phyloP scores from a whole-genome alignment of 30 jellyfish, hydroid and myxozoan species.

The Hydractinia echinata region DNA sequence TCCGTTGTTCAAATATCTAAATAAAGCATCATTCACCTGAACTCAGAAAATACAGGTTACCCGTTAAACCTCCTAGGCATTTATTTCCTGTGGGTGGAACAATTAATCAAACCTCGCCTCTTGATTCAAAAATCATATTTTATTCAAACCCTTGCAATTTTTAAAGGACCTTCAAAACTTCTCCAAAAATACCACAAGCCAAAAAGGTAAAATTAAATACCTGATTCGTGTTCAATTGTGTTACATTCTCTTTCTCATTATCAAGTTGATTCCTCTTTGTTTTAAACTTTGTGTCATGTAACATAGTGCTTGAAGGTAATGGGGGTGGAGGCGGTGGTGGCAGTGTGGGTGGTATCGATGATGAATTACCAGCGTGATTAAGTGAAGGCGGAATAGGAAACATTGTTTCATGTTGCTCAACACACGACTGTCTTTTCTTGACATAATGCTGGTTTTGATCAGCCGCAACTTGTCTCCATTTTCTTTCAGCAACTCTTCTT shows the following conservation, averaged over 20 bases:
- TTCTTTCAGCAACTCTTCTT: constrained; percentile 48
- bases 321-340: constrained; percentile 54
- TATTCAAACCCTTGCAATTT: too few relatives aligned
- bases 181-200: too few relatives aligned
- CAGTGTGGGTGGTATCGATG: constrained; percentile 61
- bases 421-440: background rate
- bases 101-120: too few relatives aligned
- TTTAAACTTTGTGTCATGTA: too few relatives aligned
- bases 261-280: too few relatives aligned
- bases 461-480: constrained; percentile 6
- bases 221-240: too few relatives aligned
- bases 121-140: too few relatives aligned
- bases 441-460: background rate
- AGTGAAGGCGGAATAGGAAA: constrained; percentile 35
- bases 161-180: too few relatives aligned
- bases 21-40: background rate
- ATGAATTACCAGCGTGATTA: constrained; percentile 11
- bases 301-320: background rate
- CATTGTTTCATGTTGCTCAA: constrained; percentile 11
- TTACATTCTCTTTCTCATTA: too few relatives aligned
- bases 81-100: too few relatives aligned
- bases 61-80: background rate
- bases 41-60: background rate
- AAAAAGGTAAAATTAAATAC: too few relatives aligned
- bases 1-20: constrained; percentile 2